Evolutionary conservation across 2,113 vertebrate species (phyloP), one percentile per base, ranked within the genome.

Genomic region (Murina feae): DNA sequence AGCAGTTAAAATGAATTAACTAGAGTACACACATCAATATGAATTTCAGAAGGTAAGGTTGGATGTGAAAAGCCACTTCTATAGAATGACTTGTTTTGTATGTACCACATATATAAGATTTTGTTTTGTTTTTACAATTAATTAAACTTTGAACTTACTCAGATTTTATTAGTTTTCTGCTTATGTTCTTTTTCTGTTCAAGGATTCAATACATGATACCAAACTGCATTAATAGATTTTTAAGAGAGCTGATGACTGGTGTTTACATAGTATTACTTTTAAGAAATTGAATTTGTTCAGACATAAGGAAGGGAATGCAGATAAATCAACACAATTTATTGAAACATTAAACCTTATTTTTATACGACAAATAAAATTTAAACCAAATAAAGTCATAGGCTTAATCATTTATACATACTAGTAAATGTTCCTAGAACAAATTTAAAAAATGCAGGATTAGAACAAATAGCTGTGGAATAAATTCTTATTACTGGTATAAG

Each of bases 301-400:
- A 72, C 44, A 66, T 49, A 66, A 86, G 42, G 32, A 81, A 93
- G 23, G 35, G 42, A 72, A 90, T 55, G 23, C 23, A 85, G 13
- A 68, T 55, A 35, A 65, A 51, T 84, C 32, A 74, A 60, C 53
- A 78, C 16, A 58, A 5, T 90, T 89, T 79, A 18, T 89, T 85
- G 72, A 89, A 91, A 90, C 21, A 68, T 2, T 69, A 49, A 60
- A 74, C 13, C 35, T 39, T 71, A 63, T 84, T 90, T 84, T 88
- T 88, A 23, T 82, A 51, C 42, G 63, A 92, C 60, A 93, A 60
- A 83, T 93, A 39, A 86, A 86, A 89, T 18, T 85, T 84, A 86
- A 86, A 47, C 20, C 66, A 76, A 79, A 51, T 82, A 80, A 92
- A 91, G 8, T 74, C 7, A 79, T 39, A 47, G 17, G 2, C 3